Base-by-base conservation (phyloP, 2,888 invertebrate species). In the Cetonia aurata region DNA sequence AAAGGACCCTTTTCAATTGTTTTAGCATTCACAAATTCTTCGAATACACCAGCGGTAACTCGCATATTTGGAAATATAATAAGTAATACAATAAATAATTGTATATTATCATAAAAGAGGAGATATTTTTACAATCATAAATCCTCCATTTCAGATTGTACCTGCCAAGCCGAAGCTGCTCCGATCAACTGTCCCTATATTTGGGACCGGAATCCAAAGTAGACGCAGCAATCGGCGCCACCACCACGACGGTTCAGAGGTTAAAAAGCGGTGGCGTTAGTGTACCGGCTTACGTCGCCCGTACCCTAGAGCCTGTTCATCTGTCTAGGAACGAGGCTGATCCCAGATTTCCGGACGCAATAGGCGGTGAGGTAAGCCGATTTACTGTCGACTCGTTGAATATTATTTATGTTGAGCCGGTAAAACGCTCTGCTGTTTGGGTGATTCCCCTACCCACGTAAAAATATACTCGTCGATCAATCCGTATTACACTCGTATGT, bases 291-390 rank as follows among this genome's bases (percentile, higher is more conserved):
- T 84, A 85, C 73, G 87, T 87, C 1, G 87, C 86, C 1, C 79
- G 83, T 74, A 86, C 85, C 44, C 81, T 85, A 68, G 86, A 86
- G 76, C 84, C 87, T 12, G 81, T 87, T 6, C 79, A 87, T 69
- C 74, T 87, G 62, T 86, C 87, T 8, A 82, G 81, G 71, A 82
- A 81, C 6, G 81, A 83, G 57, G 76, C 78, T 79, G 88, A 88
- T 80, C 80, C 85, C 12, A 81, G 88, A 15, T 89, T 88, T 81
- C 87, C 87, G 0, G 86, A 86, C 65, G 86, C 86, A 62, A 77
- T 86, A 50, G 73, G 79, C 10, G 77, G 82, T 48, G 83, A 82
- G 78, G 85, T 85, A 76, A 72, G 68, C 53, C 50, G 48, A 66
- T 59, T 67, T 56, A 48, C 46, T 62, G 46, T 62, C 46, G 48